Evolutionary conservation across 2,797 vertebrate species (phyloP).

Genomic region (Gallirallus australis): DNA sequence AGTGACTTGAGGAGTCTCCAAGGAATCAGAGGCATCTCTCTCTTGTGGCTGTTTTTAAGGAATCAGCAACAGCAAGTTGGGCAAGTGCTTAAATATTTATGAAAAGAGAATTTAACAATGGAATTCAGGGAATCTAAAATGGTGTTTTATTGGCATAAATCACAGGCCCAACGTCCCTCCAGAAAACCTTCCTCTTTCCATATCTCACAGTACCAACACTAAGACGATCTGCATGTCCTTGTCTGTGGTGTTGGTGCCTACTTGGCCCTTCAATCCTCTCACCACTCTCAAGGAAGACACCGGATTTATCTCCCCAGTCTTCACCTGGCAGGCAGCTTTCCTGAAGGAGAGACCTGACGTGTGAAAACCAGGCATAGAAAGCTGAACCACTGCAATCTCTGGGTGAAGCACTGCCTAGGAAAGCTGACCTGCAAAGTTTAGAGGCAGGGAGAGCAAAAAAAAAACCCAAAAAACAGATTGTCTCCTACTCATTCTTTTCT

Average conservation of each 20-base stretch:
- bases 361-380: neutral
- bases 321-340: neutral
- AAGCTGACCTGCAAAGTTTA: neutral
- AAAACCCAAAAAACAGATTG: fast-evolving
- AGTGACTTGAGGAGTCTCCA: neutral
- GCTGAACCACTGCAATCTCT: neutral
- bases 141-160: neutral
- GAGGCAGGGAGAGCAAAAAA: neutral
- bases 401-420: neutral
- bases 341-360: neutral
- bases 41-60: neutral
- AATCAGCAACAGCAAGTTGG: neutral
- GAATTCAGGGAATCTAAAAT: neutral
- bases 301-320: neutral
- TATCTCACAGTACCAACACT: neutral
- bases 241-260: neutral
- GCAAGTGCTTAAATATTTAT: neutral
- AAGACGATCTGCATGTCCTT: fast-evolving
- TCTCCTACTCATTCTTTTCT: neutral
- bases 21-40: neutral
- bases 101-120: neutral
- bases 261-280: neutral
- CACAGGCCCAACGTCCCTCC: neutral
- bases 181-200: neutral
- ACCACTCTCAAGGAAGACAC: neutral